Percentiles rank a stretch among this genome's conserved stretches.
phyloP scores from a whole-genome alignment of 2,888 invertebrate species.

The Caenorhabditis auriculariae region DNA sequence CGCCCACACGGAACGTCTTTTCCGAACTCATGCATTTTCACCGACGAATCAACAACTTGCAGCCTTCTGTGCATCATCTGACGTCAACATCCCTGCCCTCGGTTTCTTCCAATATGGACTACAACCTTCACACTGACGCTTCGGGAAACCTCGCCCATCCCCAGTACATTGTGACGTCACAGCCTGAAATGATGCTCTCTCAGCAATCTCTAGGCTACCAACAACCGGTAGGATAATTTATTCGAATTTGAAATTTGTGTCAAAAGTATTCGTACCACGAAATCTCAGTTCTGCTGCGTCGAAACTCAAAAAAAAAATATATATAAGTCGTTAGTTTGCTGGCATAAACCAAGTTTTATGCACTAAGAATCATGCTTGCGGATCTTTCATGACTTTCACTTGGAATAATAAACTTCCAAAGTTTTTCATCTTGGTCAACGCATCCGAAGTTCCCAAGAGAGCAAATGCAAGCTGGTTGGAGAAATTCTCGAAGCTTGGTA shows the following conservation, averaged over 20 bases:
- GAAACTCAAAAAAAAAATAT: background rate
- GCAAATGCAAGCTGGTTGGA: too few species aligned
- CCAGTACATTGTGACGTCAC: slow-evolving; percentile 41
- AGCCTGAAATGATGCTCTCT: slow-evolving; percentile 40
- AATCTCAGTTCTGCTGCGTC: background rate
- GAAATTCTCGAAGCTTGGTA: too few species aligned
- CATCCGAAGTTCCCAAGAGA: too few species aligned
- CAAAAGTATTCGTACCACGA: background rate
- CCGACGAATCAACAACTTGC: slow-evolving; percentile 6
- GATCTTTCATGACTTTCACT: too few species aligned
- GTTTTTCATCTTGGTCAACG: too few species aligned
- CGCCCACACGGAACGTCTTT: background rate
- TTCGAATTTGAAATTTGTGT: background rate
- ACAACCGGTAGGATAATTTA: slow-evolving; percentile 12
- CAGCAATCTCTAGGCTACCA: slow-evolving; percentile 22
- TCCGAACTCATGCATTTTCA: background rate
- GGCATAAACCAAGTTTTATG: too few species aligned
- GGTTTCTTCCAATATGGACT: slow-evolving; percentile 37
- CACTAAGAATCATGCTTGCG: too few species aligned
- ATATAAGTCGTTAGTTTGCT: too few species aligned
- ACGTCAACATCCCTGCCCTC: slow-evolving; percentile 38
- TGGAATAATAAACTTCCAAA: too few species aligned
- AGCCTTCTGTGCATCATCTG: slow-evolving; percentile 50
- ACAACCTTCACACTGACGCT: slow-evolving; percentile 13
- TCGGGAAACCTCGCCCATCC: slow-evolving; percentile 16